A percentile compares a stretch with the other conserved stretches of the same genome.
phyloP scores from a whole-genome alignment of 2,888 invertebrate genomes.

The Agrilus mali region DNA sequence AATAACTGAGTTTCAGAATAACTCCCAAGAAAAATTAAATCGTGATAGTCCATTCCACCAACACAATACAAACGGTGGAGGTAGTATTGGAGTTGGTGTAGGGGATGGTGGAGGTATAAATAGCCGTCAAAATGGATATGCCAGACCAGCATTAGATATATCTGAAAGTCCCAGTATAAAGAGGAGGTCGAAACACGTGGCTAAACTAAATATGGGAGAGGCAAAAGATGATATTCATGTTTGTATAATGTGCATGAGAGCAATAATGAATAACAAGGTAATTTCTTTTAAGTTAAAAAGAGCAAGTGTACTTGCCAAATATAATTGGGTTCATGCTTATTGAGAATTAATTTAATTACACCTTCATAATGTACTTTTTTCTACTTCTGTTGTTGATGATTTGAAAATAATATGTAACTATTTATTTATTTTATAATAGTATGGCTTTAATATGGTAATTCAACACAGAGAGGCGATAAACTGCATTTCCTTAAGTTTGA shows the following conservation, averaged over 20 bases:
- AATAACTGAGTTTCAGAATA: slow-evolving; percentile 60
- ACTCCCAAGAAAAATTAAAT: slow-evolving; percentile 65
- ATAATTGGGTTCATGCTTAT: no score
- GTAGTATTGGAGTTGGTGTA: neutral
- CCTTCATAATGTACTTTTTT: no score
- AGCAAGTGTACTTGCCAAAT: no score
- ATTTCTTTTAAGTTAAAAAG: slow-evolving; percentile 6
- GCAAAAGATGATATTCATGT: slow-evolving; percentile 98
- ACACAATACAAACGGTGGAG: slow-evolving; percentile 10
- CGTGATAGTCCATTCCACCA: slow-evolving; percentile 29
- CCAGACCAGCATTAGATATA: slow-evolving; percentile 33
- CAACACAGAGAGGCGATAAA: slow-evolving; percentile 97
- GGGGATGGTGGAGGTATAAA: neutral
- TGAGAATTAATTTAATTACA: no score
- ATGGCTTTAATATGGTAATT: slow-evolving; percentile 98
- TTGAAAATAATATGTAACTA: no score
- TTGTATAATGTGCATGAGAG: slow-evolving; percentile 96
- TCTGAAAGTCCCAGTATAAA: slow-evolving; percentile 58
- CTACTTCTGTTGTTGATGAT: no score
- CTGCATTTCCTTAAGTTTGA: slow-evolving; percentile 91
- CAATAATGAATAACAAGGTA: slow-evolving; percentile 99
- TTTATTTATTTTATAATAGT: slow-evolving; percentile 39
- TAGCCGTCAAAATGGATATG: slow-evolving; percentile 20
- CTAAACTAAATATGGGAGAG: slow-evolving; percentile 85
- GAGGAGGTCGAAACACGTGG: slow-evolving; percentile 70